Evolutionary conservation across 2,888 invertebrate genomes (phyloP).

Genomic region (Hyalella azteca): DNA sequence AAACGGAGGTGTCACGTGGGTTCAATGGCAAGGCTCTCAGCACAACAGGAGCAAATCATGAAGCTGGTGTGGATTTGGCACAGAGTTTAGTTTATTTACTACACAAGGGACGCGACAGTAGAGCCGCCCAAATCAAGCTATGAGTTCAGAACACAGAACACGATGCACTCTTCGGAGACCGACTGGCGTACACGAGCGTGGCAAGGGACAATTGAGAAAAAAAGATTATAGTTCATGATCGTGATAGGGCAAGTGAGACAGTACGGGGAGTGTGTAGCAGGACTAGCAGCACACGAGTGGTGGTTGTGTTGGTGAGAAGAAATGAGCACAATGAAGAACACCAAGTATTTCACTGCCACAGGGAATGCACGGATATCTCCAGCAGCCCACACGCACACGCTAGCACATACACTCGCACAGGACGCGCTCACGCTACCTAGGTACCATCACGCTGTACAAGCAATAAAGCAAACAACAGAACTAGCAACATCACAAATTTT

Average conservation of each 20-base stretch:
- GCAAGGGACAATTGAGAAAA: too few species aligned
- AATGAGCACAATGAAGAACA: conserved; percentile 2
- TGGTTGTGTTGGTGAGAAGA: not conserved
- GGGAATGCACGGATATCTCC: conserved; percentile 5
- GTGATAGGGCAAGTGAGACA: too few species aligned
- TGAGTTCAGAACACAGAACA: too few species aligned
- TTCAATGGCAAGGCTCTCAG: not conserved
- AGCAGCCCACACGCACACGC: conserved; percentile 24
- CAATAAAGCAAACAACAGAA: not conserved
- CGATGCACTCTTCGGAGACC: too few species aligned
- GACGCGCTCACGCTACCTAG: not conserved
- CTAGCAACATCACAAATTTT: not conserved
- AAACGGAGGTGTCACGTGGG: not conserved
- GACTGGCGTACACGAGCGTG: too few species aligned
- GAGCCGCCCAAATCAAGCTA: too few species aligned
- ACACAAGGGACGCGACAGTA: too few species aligned
- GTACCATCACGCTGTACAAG: not conserved
- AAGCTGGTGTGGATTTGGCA: conserved; percentile 20
- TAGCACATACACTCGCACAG: too few species aligned
- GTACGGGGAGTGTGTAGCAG: too few species aligned
- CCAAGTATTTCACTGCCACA: not conserved
- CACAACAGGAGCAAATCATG: not conserved
- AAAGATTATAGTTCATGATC: too few species aligned
- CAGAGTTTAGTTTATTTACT: conserved; percentile 19
- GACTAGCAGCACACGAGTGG: not conserved